These are phyloP conservation scores for Oscheius sp. DNA, from an alignment of 1,140 invertebrate species.

Conservation along the genomic window DNA sequence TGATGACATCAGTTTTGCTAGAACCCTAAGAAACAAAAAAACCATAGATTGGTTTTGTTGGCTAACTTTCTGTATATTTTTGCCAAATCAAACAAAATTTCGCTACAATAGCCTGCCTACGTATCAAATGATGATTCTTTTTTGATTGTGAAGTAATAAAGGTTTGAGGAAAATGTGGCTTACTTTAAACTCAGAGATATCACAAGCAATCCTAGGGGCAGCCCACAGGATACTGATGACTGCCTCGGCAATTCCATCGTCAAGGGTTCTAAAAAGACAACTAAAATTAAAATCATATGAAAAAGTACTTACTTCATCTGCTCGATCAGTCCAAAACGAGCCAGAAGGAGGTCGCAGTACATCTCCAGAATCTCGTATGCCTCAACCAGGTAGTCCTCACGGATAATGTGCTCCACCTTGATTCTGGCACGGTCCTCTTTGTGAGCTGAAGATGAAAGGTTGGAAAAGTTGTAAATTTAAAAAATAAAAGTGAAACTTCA, in stretches of 20 bases:
- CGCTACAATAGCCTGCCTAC: no score
- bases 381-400: conserved; percentile 98
- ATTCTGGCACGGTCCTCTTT: conserved; percentile 91
- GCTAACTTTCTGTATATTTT: no score
- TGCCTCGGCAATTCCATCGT: conserved; percentile 89
- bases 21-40: no score
- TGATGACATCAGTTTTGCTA: no score
- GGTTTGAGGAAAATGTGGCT: no score
- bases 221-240: conserved; percentile 95
- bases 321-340: conserved; percentile 91
- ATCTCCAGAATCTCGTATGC: conserved; percentile 98
- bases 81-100: no score
- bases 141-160: no score
- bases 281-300: neutral
- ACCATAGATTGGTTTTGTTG: no score
- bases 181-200: conserved; percentile 62
- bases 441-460: conserved; percentile 65
- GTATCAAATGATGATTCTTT: no score
- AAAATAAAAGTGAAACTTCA: conserved; percentile 5
- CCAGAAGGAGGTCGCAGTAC: conserved; percentile 96
- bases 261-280: conserved; percentile 71
- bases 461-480: neutral
- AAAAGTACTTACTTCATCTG: conserved; percentile 85
- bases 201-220: conserved; percentile 72
- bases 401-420: conserved; percentile 93